Evolutionary conservation across 2,888 invertebrate species (phyloP).

Genomic region (Dusona sp.): DNA sequence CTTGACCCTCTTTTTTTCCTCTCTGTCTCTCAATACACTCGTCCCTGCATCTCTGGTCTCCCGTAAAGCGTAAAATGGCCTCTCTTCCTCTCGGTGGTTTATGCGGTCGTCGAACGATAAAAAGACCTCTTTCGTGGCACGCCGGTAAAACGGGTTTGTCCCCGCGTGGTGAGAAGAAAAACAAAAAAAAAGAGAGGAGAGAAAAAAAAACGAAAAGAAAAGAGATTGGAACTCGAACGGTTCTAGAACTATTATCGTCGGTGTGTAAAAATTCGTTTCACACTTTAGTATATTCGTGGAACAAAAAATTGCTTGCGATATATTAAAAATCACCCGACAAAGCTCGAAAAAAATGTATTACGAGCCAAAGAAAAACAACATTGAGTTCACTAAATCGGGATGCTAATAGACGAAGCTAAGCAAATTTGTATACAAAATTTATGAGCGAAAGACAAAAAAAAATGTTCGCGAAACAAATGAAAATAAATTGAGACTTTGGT

Average conservation of each 20-base stretch:
- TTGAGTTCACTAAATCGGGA: background rate
- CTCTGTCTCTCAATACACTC: background rate
- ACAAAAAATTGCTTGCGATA: background rate
- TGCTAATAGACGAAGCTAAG: background rate
- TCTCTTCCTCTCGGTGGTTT: slow-evolving; percentile 65
- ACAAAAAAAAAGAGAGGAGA: background rate
- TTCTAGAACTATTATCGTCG: slow-evolving; percentile 7
- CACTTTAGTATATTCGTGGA: background rate
- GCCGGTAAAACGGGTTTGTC: slow-evolving; percentile 75
- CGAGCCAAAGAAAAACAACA: background rate
- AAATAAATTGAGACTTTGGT: background rate
- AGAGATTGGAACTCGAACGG: slow-evolving; percentile 49
- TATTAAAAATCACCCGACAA: background rate
- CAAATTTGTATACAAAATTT: background rate
- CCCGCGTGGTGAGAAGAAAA: slow-evolving; percentile 36
- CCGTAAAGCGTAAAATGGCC: slow-evolving; percentile 53
- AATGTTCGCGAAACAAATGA: background rate
- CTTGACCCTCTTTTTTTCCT: slow-evolving; percentile 56
- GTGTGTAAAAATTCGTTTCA: slow-evolving; percentile 19
- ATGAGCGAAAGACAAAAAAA: background rate
- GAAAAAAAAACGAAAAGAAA: background rate
- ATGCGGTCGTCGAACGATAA: slow-evolving; percentile 72
- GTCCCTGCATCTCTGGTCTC: slow-evolving; percentile 32
- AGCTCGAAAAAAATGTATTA: background rate
- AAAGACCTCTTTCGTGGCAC: slow-evolving; percentile 70